A percentile compares a stretch with the other conserved stretches of the same genome.
These are phyloP conservation scores for Xerus rutilus DNA, from an alignment of 2,797 vertebrate genomes.

Conservation along the genomic window DNA sequence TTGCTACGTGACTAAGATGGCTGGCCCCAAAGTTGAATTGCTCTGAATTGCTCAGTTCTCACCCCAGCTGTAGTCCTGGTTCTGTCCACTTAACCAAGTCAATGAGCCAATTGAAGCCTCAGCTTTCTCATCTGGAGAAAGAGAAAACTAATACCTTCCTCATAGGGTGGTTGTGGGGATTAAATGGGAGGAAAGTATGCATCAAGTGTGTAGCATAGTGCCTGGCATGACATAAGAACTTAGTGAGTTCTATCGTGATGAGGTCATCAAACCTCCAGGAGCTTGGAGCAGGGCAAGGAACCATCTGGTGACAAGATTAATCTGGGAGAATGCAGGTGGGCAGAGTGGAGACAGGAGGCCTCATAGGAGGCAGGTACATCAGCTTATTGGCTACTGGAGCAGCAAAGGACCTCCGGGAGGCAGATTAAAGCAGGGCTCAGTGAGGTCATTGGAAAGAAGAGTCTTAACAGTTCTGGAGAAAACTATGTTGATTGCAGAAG, in stretches of 20 bases:
- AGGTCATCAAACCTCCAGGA: background rate
- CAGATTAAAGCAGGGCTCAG: background rate
- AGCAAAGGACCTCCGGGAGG: background rate
- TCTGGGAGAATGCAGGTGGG: background rate
- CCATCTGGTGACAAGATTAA: background rate
- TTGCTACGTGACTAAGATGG: background rate
- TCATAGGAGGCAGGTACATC: background rate
- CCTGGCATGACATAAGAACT: background rate
- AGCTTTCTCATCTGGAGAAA: constrained; percentile 30
- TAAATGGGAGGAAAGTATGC: background rate
- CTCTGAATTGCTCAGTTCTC: background rate
- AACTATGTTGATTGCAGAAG: background rate
- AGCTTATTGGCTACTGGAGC: background rate
- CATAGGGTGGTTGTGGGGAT: background rate
- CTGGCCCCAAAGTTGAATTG: background rate
- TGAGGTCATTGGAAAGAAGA: background rate
- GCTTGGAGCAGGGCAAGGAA: background rate
- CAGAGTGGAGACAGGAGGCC: background rate
- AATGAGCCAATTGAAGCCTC: background rate
- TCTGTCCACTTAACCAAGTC: background rate
- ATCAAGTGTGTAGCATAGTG: too few relatives aligned
- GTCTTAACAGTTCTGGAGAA: background rate
- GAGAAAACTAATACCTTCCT: background rate
- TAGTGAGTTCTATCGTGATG: background rate
- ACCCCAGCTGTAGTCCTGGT: background rate